Evolutionary conservation across 2,797 vertebrate species (phyloP), one percentile per base, ranked within the genome.

Genomic region (Pogoniulus pusillus): DNA sequence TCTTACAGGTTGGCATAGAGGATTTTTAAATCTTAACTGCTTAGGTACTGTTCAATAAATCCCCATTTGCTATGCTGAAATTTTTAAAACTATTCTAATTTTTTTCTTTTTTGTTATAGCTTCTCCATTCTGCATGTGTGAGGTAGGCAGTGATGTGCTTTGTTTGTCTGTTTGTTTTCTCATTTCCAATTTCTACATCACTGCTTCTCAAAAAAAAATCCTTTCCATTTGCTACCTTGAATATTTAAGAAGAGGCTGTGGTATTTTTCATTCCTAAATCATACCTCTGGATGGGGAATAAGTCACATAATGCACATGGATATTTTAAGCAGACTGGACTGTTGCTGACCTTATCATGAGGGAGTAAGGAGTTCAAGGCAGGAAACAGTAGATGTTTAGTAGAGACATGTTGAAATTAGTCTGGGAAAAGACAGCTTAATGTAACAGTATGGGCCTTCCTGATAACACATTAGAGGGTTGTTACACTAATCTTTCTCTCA

Each of bases 401-500:
- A 72, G 30, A 73, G 47, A 63, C 11, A 7, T 34, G 17, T 8
- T 49, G 47, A 91, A 72, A 78, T 65, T 54, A 75, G 14, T n/a
- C 16, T 70, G 35, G 43, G 23, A 74, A 87, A 85, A 75, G 32
- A 34, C 45, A 93, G 27, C 7, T 27, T 75, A 59, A 54, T 57
- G 30, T 65, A 87, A 18, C 32, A 73, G 26, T 39, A 59, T 51
- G 49, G 35, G 54, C 39, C 60, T 59, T 89, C 53, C 62, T 73
- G 70, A 26, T 55, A 78, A 47, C 47, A 59, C 77, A 7, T 78
- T 62, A 30, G 47, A 81, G 70, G 7, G 51, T 30, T 63, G 47
- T 89, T 85, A 85, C 30, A 66, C 57, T 83, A 81, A 92, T 87
- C 66, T 92, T 83, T 59, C 80, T 87, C 66, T 94, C 82, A 81